phyloP scores from a whole-genome alignment of 2,113 vertebrate species.

The pig (Sus scrofa) region DNA sequence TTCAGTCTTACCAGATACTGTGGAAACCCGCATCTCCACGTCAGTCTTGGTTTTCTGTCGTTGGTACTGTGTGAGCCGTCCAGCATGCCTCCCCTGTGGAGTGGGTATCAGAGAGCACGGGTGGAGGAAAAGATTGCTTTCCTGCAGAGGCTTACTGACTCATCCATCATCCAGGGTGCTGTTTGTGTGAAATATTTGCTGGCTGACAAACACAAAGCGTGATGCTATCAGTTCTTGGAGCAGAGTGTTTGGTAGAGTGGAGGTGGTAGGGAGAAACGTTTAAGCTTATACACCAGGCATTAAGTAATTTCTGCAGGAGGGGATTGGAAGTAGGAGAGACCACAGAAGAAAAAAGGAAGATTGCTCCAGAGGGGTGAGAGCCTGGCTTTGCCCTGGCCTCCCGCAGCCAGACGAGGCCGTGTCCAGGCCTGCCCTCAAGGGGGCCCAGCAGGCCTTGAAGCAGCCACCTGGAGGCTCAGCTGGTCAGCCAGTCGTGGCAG shows the following conservation, averaged over 20 bases:
- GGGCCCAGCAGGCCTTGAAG: not conserved
- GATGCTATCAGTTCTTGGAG: not conserved
- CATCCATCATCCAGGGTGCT: not conserved
- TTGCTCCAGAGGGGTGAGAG: not conserved
- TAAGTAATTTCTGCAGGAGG: not conserved
- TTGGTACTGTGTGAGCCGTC: not conserved
- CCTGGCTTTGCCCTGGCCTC: not conserved
- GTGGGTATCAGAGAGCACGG: not conserved
- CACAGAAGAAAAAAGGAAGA: not conserved
- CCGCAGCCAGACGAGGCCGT: not conserved
- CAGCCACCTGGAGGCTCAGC: not conserved
- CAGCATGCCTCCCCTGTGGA: not conserved
- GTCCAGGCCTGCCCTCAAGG: not conserved
- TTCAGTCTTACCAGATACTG: not conserved
- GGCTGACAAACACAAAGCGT: not conserved
- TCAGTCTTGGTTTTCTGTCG: not conserved
- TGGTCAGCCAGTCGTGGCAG: not conserved
- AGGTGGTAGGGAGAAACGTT: not conserved
- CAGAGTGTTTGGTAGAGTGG: not conserved
- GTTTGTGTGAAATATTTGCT: not conserved
- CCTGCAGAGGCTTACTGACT: not conserved
- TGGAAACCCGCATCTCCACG: not conserved
- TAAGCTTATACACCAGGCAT: not conserved
- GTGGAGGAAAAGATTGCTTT: not conserved
- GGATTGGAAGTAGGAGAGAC: not conserved